A percentile compares a stretch with the other conserved stretches of the same genome.
Evolutionary conservation across 2,797 vertebrate species (phyloP).

Genomic region (Falco biarmicus): DNA sequence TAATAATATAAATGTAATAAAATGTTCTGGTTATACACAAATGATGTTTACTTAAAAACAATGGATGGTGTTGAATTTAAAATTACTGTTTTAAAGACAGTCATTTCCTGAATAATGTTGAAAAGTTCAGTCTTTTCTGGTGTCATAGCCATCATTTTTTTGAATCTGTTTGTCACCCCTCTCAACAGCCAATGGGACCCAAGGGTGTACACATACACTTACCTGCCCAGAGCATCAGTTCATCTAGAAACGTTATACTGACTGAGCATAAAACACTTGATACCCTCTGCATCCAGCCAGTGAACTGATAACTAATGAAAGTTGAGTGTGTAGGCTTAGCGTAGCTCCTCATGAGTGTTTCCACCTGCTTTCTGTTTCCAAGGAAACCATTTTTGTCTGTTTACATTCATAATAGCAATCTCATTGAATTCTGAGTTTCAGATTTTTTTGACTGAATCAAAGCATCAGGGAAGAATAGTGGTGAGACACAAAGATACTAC

Average conservation of each 20-base stretch:
- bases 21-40: not conserved
- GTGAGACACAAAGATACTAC: not conserved
- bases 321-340: not conserved
- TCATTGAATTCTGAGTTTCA: not conserved
- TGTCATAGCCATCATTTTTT: not conserved
- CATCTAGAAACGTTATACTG: not conserved
- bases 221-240: not conserved
- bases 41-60: not conserved
- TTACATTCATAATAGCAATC: not conserved
- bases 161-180: not conserved
- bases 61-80: not conserved
- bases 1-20: not conserved
- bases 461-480: not conserved
- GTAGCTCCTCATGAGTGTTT: not conserved
- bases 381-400: constrained; percentile 1
- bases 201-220: not conserved
- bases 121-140: not conserved
- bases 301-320: not conserved
- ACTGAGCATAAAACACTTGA: not conserved
- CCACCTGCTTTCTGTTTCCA: not conserved
- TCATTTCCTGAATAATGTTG: not conserved
- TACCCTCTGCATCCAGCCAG: not conserved
- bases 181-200: not conserved
- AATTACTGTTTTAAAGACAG: not conserved
- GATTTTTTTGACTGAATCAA: not conserved